These are phyloP conservation scores for Tinea pellionella DNA, from an alignment of 2,888 invertebrate genomes.

Conservation along the genomic window DNA sequence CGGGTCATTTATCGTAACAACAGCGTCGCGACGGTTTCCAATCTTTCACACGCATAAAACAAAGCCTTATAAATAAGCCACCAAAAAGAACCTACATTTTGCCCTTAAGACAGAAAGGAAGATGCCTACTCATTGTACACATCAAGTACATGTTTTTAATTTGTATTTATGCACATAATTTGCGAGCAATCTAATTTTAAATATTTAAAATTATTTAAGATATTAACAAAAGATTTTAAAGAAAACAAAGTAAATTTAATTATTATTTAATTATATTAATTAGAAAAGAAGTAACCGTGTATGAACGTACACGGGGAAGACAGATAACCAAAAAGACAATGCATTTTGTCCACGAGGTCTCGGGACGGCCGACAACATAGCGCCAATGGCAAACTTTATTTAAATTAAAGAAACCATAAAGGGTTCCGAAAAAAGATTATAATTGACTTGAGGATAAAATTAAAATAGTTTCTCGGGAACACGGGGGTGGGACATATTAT, in stretches of 20 bases:
- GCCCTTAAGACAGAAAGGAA: conserved; percentile 13
- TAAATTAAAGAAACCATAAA: conserved; percentile 24
- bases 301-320: conserved; percentile 9
- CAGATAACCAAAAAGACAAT: conserved; percentile 11
- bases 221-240: neutral
- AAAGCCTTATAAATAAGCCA: conserved; percentile 15
- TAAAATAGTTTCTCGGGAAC: conserved; percentile 40
- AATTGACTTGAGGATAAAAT: conserved; percentile 26
- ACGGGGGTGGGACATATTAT: conserved; percentile 28
- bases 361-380: conserved; percentile 12
- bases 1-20: conserved; percentile 8
- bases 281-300: neutral
- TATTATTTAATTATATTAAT: neutral
- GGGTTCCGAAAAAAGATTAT: conserved; percentile 41
- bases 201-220: neutral
- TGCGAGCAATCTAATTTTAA: neutral
- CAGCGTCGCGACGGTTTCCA: conserved; percentile 12
- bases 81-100: conserved; percentile 10
- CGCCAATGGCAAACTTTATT: conserved; percentile 41
- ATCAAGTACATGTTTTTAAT: neutral
- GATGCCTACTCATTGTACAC: neutral
- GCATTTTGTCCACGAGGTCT: conserved; percentile 12
- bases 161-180: neutral
- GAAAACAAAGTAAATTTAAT: neutral
- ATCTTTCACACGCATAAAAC: conserved; percentile 14